A percentile compares a stretch with the other conserved stretches of the same genome.
Evolutionary conservation across 64 coral and sea anemone species (phyloP).

Genomic region (Montipora efflorescens): DNA sequence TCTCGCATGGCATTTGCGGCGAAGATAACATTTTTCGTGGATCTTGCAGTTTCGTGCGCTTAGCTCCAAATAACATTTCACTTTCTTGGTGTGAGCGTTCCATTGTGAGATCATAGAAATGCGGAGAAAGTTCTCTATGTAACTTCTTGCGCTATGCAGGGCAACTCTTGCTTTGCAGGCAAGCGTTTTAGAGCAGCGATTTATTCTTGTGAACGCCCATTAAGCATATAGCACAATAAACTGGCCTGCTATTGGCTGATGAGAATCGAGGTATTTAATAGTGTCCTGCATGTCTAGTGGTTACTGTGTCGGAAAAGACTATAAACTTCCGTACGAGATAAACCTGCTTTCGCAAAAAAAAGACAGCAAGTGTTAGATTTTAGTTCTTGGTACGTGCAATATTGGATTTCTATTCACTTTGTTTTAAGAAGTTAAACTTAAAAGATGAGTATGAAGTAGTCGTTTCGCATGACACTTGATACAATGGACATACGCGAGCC

Average conservation of each 20-base stretch:
- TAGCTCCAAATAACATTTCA: slow-evolving; percentile 23
- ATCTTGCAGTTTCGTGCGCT: slow-evolving; percentile 47
- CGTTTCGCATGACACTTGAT: no score
- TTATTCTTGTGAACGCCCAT: slow-evolving; percentile 16
- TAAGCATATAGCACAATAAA: background rate
- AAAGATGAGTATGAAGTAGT: no score
- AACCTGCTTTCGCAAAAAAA: background rate
- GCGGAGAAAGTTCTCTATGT: no score
- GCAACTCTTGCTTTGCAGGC: background rate
- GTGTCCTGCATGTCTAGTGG: background rate
- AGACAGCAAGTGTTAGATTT: background rate
- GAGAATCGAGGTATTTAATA: background rate
- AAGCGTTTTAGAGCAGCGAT: background rate
- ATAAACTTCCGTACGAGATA: slow-evolving; percentile 28
- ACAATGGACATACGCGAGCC: background rate
- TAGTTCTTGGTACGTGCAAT: no score
- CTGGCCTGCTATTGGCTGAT: background rate
- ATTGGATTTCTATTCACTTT: background rate
- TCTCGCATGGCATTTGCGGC: background rate
- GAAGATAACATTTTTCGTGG: slow-evolving; percentile 22
- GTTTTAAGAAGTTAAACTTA: no score
- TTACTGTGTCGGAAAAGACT: background rate
- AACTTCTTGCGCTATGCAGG: no score
- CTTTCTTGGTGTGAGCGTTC: slow-evolving; percentile 2
- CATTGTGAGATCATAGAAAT: background rate